A percentile compares a stretch with the other conserved stretches of the same genome.
Conservation (phyloP, 2,797 vertebrate genomes). For the Perodicticus potto region DNA sequence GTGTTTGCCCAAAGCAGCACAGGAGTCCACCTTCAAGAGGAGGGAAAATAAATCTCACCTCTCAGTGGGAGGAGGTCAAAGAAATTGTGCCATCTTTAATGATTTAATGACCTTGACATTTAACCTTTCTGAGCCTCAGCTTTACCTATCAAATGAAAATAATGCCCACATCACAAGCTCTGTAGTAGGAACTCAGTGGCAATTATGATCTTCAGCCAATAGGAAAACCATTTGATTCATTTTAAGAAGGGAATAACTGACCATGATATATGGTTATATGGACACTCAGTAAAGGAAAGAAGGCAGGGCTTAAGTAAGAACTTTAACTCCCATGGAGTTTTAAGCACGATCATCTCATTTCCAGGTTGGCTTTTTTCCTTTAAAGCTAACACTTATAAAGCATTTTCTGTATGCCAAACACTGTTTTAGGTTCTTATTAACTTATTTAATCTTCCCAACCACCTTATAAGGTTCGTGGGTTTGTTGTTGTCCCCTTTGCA, state of each 20-base stretch:
- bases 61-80: background rate
- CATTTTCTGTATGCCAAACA: background rate
- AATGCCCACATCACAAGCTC: background rate
- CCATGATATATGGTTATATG: background rate
- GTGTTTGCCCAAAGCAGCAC: background rate
- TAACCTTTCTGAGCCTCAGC: background rate
- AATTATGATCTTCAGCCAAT: background rate
- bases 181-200: background rate
- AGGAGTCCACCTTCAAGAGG: background rate
- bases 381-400: slow-evolving; percentile 16
- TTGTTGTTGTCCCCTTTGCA: background rate
- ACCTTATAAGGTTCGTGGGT: background rate
- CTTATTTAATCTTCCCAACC: background rate
- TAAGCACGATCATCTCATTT: background rate
- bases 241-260: background rate
- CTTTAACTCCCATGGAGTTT: background rate
- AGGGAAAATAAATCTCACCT: background rate
- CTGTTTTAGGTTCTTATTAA: background rate
- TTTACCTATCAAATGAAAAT: background rate
- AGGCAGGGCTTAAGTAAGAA: background rate
- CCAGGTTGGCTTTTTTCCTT: background rate
- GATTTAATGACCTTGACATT: background rate
- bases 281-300: background rate
- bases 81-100: background rate
- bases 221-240: background rate